phyloP scores from a whole-genome alignment of 1,140 invertebrate genomes.

The Pteromalus puparum region DNA sequence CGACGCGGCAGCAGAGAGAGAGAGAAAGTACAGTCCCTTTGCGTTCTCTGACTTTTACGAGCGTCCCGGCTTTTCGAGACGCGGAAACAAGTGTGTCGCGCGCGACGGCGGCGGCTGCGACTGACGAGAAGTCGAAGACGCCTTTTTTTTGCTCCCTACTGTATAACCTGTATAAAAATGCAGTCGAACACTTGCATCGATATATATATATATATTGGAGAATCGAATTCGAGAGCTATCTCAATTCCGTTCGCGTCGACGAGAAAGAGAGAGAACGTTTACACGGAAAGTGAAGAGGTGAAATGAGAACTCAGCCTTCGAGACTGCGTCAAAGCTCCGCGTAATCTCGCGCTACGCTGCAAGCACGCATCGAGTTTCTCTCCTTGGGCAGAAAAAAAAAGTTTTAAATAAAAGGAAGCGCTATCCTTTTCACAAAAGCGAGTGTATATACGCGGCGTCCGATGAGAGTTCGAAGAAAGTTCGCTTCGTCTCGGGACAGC shows the following conservation, averaged over 20 bases:
- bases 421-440: not conserved
- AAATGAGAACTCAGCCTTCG: not conserved
- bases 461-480: conserved; percentile 30
- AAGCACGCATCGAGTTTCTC: not conserved
- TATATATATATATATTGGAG: too few species aligned
- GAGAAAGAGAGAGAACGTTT: not conserved
- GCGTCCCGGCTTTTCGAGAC: not conserved
- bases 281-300: not conserved
- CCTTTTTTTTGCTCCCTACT: not conserved
- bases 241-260: not conserved
- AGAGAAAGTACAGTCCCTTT: not conserved
- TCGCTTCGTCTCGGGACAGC: not conserved
- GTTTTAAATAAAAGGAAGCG: not conserved
- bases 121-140: not conserved
- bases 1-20: too few species aligned
- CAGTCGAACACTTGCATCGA: too few species aligned
- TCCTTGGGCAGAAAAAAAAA: not conserved
- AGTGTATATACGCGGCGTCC: not conserved
- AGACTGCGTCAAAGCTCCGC: not conserved
- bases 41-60: conserved; percentile 10
- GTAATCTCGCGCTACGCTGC: too few species aligned
- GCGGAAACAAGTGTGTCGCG: conserved; percentile 5
- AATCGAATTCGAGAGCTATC: not conserved
- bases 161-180: not conserved
- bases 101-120: not conserved